Evolutionary conservation across 1,140 invertebrate species (phyloP), one percentile per base, ranked within the genome.

Genomic region (Ips nitidus): DNA sequence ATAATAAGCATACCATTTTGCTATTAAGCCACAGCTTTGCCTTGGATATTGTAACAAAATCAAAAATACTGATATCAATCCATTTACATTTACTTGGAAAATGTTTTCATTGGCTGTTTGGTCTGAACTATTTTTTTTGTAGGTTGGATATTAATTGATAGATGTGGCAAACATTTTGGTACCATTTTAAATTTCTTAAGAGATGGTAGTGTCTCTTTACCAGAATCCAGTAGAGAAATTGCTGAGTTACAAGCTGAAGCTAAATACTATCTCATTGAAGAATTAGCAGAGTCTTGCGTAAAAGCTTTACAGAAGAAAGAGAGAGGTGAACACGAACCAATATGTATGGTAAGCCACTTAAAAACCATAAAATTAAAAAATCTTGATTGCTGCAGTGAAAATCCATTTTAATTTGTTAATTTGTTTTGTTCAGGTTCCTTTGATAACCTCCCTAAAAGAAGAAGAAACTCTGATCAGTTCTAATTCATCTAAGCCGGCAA

Each of bases 111-210:
- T 22, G 22, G 22, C 0, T 22, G 22, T 22, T 22, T 22, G 22
- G 22, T 22, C 22, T 22, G 22, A 22, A 22, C 22, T 22, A 22
- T 22, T 22, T 22, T 22, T 22, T 41, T 55, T 85, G 50, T 76
- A 98, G 96, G 97, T 58, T 99, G 96, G 97, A 96, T 99, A 74
- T 81, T 99, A 41, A 98, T 99, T 75, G 98, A 99, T 81, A 87
- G 98, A 6, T 95, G 94, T 85, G 97, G 98, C 8, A 98, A 98
- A 82, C 97, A 99, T 84, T 99, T 99, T 86, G 95, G 94, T 2
- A 93, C 91, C 6, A 97, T 99, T 75, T 81, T 99, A 3, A 98
- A 98, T 80, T 99, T 95, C 80, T 82, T 99, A 8, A 83, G 97
- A 52, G 97, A 99, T 86, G 96, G 96, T 7, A 90, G 89, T 66